These are phyloP conservation scores for Eupsittula cactorum DNA, from an alignment of 2,113 vertebrate genomes.

Conservation along the genomic window DNA sequence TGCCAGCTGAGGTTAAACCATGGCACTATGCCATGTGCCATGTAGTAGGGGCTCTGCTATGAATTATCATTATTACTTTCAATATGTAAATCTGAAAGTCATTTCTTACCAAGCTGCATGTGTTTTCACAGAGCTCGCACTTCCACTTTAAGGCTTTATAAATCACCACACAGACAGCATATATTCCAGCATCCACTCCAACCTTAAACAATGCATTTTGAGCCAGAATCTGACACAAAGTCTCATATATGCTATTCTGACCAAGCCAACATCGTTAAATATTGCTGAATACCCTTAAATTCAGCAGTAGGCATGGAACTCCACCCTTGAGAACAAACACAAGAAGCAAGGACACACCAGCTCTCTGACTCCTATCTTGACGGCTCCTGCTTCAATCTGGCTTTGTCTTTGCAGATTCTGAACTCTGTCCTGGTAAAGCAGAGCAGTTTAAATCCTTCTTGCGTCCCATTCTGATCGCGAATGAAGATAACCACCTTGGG, in stretches of 20 bases:
- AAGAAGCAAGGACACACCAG: background rate
- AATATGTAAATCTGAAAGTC: background rate
- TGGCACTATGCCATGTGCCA: background rate
- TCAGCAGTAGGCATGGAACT: background rate
- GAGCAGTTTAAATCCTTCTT: background rate
- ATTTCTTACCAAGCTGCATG: background rate
- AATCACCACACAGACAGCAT: background rate
- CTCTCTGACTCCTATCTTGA: background rate
- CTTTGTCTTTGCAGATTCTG: background rate
- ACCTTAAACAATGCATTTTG: background rate
- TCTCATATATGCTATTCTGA: background rate
- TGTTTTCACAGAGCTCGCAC: background rate
- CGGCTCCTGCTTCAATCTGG: background rate
- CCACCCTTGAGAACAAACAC: slow-evolving; percentile 19
- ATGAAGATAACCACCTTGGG: background rate
- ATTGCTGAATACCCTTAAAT: background rate
- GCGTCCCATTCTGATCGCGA: background rate
- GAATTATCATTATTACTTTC: background rate
- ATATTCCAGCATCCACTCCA: background rate
- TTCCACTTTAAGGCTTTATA: background rate
- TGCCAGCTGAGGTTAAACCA: background rate
- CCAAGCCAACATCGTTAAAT: background rate
- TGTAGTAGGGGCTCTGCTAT: background rate
- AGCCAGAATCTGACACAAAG: background rate
- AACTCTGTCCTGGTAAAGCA: background rate